Evolutionary conservation across 2,113 vertebrate genomes (phyloP).

Genomic region (Blennius ocellaris): DNA sequence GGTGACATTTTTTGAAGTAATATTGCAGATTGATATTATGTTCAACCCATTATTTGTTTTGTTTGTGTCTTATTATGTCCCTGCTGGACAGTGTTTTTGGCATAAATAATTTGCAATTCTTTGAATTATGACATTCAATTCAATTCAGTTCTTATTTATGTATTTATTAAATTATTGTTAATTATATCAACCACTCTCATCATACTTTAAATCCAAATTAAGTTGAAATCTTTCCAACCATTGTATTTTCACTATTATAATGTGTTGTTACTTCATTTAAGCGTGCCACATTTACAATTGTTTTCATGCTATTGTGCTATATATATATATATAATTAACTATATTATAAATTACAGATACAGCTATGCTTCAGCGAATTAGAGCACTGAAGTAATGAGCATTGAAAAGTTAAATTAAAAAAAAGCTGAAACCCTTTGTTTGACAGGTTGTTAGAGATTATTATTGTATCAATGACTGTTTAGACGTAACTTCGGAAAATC

Average conservation of each 20-base stretch:
- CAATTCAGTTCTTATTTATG: no score
- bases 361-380: conserved; percentile 20
- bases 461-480: conserved; percentile 78
- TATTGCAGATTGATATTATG: background rate
- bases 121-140: background rate
- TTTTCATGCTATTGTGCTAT: no score
- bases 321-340: no score
- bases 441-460: conserved; percentile 66
- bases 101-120: background rate
- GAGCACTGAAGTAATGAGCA: conserved; percentile 54
- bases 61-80: background rate
- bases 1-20: background rate
- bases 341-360: no score
- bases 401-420: conserved; percentile 65
- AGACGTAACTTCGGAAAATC: conserved; percentile 72
- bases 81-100: conserved; percentile 25
- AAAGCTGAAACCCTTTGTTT: conserved; percentile 73
- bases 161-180: no score
- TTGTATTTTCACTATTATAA: no score
- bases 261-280: no score
- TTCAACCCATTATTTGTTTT: background rate
- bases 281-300: no score
- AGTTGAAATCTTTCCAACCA: no score
- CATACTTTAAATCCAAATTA: background rate
- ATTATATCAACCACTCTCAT: background rate